phyloP scores from a whole-genome alignment of 92 coral and sea anemone genomes.

The Porites cylindrica region DNA sequence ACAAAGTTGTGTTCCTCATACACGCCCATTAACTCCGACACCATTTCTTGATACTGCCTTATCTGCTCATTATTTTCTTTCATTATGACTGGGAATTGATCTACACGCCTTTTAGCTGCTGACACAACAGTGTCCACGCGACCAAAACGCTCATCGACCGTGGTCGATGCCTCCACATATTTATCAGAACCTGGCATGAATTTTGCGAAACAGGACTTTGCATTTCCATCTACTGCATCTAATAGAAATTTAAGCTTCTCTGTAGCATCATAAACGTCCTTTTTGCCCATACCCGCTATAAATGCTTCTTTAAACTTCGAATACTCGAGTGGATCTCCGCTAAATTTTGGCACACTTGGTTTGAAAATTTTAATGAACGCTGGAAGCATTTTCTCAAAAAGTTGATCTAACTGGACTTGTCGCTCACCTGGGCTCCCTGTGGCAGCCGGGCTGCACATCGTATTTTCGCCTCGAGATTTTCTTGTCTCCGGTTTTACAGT shows the following conservation, averaged over 20 bases:
- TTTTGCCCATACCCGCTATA: neutral
- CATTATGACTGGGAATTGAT: constrained; percentile 11
- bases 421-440: too few relatives aligned
- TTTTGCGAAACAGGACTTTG: constrained; percentile 20
- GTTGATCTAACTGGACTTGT: too few relatives aligned
- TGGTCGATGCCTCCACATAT: neutral
- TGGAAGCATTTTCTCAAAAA: too few relatives aligned
- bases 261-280: neutral
- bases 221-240: constrained; percentile 8
- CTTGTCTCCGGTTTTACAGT: too few relatives aligned
- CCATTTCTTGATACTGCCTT: constrained; percentile 33
- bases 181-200: neutral
- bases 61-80: neutral
- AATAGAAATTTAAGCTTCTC: neutral
- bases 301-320: constrained; percentile 22
- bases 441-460: too few relatives aligned
- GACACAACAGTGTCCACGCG: constrained; percentile 21
- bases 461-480: too few relatives aligned
- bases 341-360: too few relatives aligned
- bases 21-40: constrained; percentile 26
- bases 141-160: constrained; percentile 43
- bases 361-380: too few relatives aligned
- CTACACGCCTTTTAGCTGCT: constrained; percentile 24
- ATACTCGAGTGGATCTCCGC: constrained; percentile 22
- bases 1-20: neutral